Conservation (phyloP, 2,888 invertebrate species). For the Galerucella pusilla region DNA sequence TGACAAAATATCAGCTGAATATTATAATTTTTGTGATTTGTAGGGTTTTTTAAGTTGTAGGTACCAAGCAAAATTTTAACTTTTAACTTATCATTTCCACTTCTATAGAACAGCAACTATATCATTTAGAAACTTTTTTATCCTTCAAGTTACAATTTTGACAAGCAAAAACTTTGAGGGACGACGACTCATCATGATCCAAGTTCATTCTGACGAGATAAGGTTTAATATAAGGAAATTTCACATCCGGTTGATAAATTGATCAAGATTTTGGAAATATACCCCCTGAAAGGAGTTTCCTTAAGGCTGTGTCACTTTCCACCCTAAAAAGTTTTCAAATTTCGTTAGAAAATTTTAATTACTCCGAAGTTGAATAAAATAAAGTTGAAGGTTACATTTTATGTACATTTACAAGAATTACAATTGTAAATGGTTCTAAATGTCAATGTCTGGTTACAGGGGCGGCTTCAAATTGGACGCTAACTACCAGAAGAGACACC, state of each 20-base stretch:
- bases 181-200: constrained; percentile 23
- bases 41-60: too few species aligned
- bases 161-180: constrained; percentile 27
- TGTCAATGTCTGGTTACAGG: too few species aligned
- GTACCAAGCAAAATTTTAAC: too few species aligned
- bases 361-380: background rate
- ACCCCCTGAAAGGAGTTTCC: background rate
- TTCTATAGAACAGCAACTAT: background rate
- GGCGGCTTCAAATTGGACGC: too few species aligned
- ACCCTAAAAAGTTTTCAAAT: background rate
- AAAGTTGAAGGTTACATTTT: background rate
- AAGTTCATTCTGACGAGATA: constrained; percentile 23
- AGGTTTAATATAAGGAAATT: constrained; percentile 33
- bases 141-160: constrained; percentile 27
- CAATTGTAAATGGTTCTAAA: too few species aligned
- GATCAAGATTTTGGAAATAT: constrained; percentile 24
- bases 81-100: background rate
- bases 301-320: constrained; percentile 9
- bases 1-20: too few species aligned
- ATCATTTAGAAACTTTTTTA: constrained; percentile 21
- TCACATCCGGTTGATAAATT: constrained; percentile 31
- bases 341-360: background rate
- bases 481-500: too few species aligned
- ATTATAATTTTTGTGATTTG: too few species aligned
- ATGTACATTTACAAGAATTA: too few species aligned